phyloP scores from a whole-genome alignment of 1,140 invertebrate genomes.

The Drosophila aff. region DNA sequence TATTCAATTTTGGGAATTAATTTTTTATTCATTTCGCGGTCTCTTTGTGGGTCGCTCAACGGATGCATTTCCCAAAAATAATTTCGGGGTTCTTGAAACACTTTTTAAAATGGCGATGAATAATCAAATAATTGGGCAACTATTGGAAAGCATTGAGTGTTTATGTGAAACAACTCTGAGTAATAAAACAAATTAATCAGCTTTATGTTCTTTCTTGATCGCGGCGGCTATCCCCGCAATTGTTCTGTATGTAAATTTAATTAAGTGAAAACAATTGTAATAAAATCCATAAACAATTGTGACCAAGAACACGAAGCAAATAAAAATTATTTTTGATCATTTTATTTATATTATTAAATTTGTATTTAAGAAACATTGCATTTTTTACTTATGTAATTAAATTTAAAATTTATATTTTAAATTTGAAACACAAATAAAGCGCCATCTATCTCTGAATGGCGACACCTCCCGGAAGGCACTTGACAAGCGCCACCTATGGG shows the following conservation, averaged over 20 bases:
- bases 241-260: not conserved
- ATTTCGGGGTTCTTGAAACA: not conserved
- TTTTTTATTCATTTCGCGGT: conserved; percentile 73
- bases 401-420: not conserved
- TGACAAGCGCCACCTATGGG: not conserved
- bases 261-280: not conserved
- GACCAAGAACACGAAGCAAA: not conserved
- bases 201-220: not conserved
- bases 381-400: not conserved
- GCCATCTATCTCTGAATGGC: not conserved
- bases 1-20: conserved; percentile 85
- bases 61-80: not conserved
- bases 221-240: not conserved
- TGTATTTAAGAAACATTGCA: not conserved
- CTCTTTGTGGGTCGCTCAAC: not conserved
- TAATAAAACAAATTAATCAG: not conserved
- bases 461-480: too few relatives aligned
- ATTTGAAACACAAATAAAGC: not conserved
- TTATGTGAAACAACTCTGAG: not conserved
- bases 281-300: not conserved
- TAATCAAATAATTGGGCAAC: too few relatives aligned
- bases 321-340: too few relatives aligned
- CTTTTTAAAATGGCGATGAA: not conserved
- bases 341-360: not conserved
- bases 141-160: not conserved